Evolutionary conservation across 1,140 invertebrate species (phyloP).

Genomic region (Cephus cinctus): DNA sequence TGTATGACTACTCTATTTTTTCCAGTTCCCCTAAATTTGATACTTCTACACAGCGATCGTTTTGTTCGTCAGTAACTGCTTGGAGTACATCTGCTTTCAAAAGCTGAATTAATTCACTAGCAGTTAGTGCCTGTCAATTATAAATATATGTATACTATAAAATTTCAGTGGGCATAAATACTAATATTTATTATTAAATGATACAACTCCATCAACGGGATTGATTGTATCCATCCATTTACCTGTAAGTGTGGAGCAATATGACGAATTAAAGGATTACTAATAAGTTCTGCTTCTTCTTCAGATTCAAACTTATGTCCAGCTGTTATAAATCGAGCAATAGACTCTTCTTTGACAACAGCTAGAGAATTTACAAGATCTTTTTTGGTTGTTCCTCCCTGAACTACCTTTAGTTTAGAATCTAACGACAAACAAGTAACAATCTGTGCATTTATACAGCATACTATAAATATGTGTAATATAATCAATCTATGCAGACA

Average conservation of each 20-base stretch:
- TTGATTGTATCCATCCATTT: neutral
- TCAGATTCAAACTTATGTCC: slow-evolving; percentile 37
- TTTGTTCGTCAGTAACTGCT: slow-evolving; percentile 29
- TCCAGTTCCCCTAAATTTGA: too few species aligned
- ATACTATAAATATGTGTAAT: too few species aligned
- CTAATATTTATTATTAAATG: slow-evolving; percentile 8
- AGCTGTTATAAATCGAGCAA: slow-evolving; percentile 49
- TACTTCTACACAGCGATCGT: too few species aligned
- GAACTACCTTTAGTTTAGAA: slow-evolving; percentile 39
- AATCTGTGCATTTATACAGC: too few species aligned
- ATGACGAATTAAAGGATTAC: slow-evolving; percentile 52
- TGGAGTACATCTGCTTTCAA: slow-evolving; percentile 56
- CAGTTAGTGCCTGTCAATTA: slow-evolving; percentile 48
- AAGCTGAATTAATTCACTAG: slow-evolving; percentile 57
- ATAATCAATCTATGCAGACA: too few species aligned
- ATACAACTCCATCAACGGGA: slow-evolving; percentile 12
- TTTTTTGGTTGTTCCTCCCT: slow-evolving; percentile 44
- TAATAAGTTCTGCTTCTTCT: slow-evolving; percentile 41
- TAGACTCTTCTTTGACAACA: slow-evolving; percentile 48
- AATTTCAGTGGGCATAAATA: slow-evolving; percentile 2
- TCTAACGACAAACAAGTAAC: slow-evolving; percentile 29
- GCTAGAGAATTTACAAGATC: slow-evolving; percentile 53
- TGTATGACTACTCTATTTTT: too few species aligned
- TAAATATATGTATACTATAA: neutral
- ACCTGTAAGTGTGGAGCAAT: slow-evolving; percentile 53